These are phyloP conservation scores for Sebastes trivittatus DNA, from an alignment of 2,797 vertebrate species.

Conservation along the genomic window DNA sequence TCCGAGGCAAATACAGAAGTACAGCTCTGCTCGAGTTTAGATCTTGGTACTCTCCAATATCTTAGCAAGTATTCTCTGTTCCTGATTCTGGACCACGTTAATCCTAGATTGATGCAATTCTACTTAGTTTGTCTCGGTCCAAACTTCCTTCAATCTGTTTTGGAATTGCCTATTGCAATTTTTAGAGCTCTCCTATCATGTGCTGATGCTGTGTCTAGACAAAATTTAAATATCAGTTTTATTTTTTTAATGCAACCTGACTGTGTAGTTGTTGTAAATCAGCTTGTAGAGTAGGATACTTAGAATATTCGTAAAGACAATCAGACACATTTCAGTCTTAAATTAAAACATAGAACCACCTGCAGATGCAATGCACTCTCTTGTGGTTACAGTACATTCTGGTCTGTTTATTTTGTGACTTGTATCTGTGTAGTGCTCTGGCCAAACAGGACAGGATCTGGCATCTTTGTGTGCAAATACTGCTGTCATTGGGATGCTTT, in stretches of 20 bases:
- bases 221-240: neutral
- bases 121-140: neutral
- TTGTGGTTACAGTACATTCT: neutral
- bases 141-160: neutral
- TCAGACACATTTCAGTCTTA: neutral
- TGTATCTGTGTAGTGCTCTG: neutral
- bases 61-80: slow-evolving; percentile 12
- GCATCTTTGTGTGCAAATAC: neutral
- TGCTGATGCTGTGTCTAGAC: neutral
- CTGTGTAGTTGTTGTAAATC: neutral
- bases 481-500: neutral
- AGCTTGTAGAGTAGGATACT: neutral
- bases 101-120: neutral
- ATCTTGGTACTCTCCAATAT: neutral
- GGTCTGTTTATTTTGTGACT: neutral
- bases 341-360: neutral
- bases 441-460: neutral
- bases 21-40: neutral
- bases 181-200: neutral
- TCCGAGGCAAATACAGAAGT: slow-evolving; percentile 26
- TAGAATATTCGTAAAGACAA: neutral
- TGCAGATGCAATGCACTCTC: neutral
- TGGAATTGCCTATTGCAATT: neutral
- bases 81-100: neutral
- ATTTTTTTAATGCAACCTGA: neutral